Base-by-base conservation (phyloP, 2,888 invertebrate genomes). In the Cephus nigrinus region DNA sequence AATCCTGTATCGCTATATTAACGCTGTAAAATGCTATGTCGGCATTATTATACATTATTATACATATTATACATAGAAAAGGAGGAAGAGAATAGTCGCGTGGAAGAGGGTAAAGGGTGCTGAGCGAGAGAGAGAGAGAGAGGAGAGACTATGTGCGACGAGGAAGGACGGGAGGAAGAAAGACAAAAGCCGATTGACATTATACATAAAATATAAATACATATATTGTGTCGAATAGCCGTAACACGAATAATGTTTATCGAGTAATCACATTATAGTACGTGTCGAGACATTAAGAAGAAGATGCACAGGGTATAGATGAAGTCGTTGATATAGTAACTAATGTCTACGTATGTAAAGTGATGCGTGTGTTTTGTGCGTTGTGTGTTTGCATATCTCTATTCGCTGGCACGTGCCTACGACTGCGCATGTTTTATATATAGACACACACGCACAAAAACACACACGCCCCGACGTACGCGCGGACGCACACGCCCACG, bases 221-320 rank as follows among this genome's bases (percentile, higher is more conserved):
- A 55, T 85, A 87, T 87, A 86, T 82, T 75, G 75, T 55, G 83
- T 82, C 83, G 81, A 84, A 80, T 83, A 86, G 82, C 81, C 83
- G 83, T 79, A 81, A 83, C 82, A 84, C 83, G 86, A 86, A 82
- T 82, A 80, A 79, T 75, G 85, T 85, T 86, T 86, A 88, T 87
- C 88, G 87, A 90, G 80, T 89, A 87, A 89, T 85, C 88, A 89
- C 86, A 87, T 35, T 55, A 74, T 89, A 88, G 88, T 85, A 90
- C 89, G 89, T 90, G 90, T 90, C 89, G 90, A 88, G 84, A 87
- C 88, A 89, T 87, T 89, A 71, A 33, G 71, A 90, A 89, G 87
- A 89, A 86, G 88, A 89, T 91, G 91, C 91, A 91, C 91, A 91
- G 91, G 91, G 91, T 91, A 91, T 91, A 91, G 90, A 91, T 88